Conservation (phyloP, 2,888 invertebrate species). For the Hemicrepidius hirtus region DNA sequence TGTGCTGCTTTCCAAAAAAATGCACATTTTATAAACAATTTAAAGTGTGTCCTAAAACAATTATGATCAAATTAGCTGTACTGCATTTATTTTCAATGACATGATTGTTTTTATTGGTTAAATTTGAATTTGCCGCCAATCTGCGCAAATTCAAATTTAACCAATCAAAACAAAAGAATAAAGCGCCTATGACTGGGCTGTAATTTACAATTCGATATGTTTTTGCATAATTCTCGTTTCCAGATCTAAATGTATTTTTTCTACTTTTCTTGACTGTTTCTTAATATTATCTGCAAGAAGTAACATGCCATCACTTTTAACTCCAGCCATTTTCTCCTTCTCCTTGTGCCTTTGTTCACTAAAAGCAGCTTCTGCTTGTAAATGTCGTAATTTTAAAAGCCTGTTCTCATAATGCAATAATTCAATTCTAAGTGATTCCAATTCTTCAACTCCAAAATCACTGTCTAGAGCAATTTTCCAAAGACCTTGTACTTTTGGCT, state of each 20-base stretch:
- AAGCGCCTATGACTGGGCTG: no score
- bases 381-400: conserved; percentile 85
- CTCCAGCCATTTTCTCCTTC: conserved; percentile 75
- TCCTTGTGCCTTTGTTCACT: conserved; percentile 79
- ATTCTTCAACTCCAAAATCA: conserved; percentile 87
- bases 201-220: conserved; percentile 82
- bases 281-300: conserved; percentile 86
- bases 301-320: conserved; percentile 78
- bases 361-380: conserved; percentile 88
- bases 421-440: conserved; percentile 90
- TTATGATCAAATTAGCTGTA: no score
- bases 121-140: no score
- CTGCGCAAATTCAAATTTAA: no score
- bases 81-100: no score
- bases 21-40: no score
- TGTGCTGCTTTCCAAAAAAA: no score
- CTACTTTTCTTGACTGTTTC: conserved; percentile 88
- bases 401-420: conserved; percentile 91
- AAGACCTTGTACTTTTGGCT: conserved; percentile 91
- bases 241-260: conserved; percentile 87
- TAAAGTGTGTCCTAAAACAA: no score
- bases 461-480: conserved; percentile 89
- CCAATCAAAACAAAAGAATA: no score
- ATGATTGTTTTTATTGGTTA: no score
- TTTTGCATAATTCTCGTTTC: conserved; percentile 85